Percentiles rank a stretch among this genome's conserved stretches.
phyloP scores from a whole-genome alignment of 2,888 invertebrate species.

The Agonopterix heracliana region DNA sequence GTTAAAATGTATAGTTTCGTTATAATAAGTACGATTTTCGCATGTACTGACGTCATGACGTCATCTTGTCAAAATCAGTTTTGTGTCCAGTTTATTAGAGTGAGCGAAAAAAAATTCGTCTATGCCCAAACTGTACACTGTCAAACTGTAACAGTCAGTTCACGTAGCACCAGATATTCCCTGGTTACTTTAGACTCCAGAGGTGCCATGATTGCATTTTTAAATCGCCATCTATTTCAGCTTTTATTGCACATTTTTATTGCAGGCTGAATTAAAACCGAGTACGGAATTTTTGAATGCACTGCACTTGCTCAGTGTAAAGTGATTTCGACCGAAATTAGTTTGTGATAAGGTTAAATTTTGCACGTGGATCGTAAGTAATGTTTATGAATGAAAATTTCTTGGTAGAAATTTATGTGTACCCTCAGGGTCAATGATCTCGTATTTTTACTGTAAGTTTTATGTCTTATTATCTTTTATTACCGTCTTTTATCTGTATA shows the following conservation, averaged over 20 bases:
- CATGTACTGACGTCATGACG: no score
- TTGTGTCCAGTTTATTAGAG: no score
- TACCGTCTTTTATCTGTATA: no score
- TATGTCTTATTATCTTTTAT: no score
- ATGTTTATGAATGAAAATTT: constrained; percentile 4
- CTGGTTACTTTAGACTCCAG: constrained; percentile 6
- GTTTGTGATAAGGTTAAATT: not conserved
- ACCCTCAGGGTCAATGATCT: no score
- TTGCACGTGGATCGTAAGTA: not conserved
- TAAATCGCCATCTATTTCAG: constrained; percentile 32
- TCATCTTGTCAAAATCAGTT: no score
- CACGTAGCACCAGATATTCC: not conserved
- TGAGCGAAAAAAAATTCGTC: no score
- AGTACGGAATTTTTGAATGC: constrained; percentile 10
- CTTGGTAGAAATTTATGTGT: constrained; percentile 1
- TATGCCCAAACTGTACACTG: no score
- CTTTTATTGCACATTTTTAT: constrained; percentile 35
- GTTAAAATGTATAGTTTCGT: no score
- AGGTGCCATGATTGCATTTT: constrained; percentile 29
- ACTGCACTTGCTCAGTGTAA: constrained; percentile 1
- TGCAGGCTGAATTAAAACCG: constrained; percentile 32
- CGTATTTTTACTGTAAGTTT: no score
- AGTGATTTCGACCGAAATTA: not conserved
- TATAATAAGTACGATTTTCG: no score
- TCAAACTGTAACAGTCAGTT: no score